Evolutionary conservation across 2,797 vertebrate species (phyloP).

Genomic region (Myotis findleyi): DNA sequence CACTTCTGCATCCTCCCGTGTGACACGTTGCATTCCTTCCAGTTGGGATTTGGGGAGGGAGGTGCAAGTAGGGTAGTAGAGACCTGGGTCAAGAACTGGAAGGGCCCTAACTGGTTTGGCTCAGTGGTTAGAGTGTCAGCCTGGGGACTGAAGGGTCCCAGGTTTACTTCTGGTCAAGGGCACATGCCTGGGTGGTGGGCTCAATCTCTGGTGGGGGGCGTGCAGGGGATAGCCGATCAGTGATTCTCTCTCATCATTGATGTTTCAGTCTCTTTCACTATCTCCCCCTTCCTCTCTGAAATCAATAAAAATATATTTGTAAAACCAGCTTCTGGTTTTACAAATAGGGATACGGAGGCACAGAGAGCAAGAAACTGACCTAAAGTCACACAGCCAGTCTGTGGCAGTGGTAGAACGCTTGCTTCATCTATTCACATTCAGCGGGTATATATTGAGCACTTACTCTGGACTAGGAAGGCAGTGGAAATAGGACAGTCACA

Average conservation of each 20-base stretch:
- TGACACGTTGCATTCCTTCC: not conserved
- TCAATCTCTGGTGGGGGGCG: no score
- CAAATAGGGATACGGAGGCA: not conserved
- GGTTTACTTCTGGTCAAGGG: no score
- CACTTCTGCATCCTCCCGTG: not conserved
- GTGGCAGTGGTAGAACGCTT: not conserved
- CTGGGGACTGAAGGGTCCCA: no score
- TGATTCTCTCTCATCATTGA: no score
- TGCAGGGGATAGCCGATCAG: no score
- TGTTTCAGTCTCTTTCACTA: no score
- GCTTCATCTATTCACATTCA: not conserved
- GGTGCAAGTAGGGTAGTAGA: not conserved
- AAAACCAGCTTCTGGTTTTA: not conserved
- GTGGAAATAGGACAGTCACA: not conserved
- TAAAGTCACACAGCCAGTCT: not conserved
- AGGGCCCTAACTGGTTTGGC: not conserved
- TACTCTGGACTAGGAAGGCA: not conserved
- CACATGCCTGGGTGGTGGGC: no score
- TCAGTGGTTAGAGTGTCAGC: no score
- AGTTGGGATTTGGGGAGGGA: no score
- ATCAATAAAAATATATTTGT: no score
- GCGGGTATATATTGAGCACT: not conserved
- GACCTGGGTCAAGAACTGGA: not conserved
- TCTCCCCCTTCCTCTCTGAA: no score
- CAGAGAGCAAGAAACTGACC: not conserved